A percentile compares a stretch with the other conserved stretches of the same genome.
phyloP scores from a whole-genome alignment of 2,113 vertebrate species.

The Probosciger aterrimus region DNA sequence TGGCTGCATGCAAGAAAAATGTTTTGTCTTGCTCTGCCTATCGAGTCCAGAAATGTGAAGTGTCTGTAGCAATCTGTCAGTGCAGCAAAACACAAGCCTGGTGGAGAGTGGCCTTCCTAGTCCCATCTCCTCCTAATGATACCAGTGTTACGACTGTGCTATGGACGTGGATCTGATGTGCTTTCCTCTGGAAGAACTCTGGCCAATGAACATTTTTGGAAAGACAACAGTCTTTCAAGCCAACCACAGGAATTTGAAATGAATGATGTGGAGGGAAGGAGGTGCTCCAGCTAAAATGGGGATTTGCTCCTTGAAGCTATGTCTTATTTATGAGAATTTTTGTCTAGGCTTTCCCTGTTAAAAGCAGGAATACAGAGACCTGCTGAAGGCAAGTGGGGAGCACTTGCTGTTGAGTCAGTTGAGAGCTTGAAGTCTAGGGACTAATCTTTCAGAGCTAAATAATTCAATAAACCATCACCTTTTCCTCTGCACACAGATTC shows the following conservation, averaged over 20 bases:
- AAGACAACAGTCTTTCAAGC: neutral
- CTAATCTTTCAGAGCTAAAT: neutral
- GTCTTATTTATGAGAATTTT: neutral
- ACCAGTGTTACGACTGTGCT: neutral
- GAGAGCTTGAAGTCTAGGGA: neutral
- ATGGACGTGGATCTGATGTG: neutral
- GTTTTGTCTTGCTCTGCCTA: constrained; percentile 23
- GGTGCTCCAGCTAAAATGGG: neutral
- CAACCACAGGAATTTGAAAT: neutral
- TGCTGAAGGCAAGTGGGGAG: neutral
- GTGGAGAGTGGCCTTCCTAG: neutral
- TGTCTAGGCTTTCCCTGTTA: neutral
- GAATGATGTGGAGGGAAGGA: neutral
- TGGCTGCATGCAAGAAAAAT: neutral
- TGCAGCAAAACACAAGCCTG: neutral
- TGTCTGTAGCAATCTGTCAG: neutral
- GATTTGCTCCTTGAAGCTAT: neutral
- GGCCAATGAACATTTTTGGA: neutral
- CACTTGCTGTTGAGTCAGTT: neutral
- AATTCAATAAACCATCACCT: neutral
- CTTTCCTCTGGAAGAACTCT: neutral
- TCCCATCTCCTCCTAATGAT: neutral
- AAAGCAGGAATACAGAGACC: neutral
- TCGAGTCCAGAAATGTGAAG: neutral
- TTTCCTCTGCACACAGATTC: neutral